phyloP scores from a whole-genome alignment of 2,797 vertebrate species.

The Parambassis ranga region DNA sequence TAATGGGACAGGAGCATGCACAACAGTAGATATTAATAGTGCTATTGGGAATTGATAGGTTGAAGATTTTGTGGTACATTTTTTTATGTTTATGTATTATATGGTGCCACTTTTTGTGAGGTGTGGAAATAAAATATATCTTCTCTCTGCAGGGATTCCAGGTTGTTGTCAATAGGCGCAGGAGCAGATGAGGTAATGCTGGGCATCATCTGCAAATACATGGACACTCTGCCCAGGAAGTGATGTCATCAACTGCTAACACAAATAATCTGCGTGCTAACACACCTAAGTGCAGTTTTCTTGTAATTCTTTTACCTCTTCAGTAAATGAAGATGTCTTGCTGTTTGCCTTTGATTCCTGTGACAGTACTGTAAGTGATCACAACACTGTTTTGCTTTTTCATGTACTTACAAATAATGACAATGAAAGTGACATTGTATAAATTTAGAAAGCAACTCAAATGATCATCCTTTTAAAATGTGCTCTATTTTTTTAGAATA shows the following conservation, averaged over 20 bases:
- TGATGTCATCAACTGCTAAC: constrained; percentile 31
- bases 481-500: constrained; percentile 1
- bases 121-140: no score
- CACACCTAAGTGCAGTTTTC: constrained; percentile 63
- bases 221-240: constrained; percentile 81
- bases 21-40: no score
- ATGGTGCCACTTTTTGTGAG: no score
- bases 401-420: no score
- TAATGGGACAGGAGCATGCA: no score
- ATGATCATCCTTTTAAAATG: background rate
- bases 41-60: no score
- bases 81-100: no score
- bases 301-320: background rate
- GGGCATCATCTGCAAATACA: constrained; percentile 88
- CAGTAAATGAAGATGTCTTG: background rate
- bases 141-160: constrained; percentile 77
- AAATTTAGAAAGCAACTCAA: no score
- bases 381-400: no score
- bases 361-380: background rate
- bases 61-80: no score
- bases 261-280: background rate
- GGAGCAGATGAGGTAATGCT: constrained; percentile 90
- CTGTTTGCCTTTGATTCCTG: constrained; percentile 1
- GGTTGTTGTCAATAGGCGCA: constrained; percentile 84
- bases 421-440: no score